These are phyloP conservation scores for Prosopocoilus inquinatus DNA, from an alignment of 2,888 invertebrate genomes.

Conservation along the genomic window DNA sequence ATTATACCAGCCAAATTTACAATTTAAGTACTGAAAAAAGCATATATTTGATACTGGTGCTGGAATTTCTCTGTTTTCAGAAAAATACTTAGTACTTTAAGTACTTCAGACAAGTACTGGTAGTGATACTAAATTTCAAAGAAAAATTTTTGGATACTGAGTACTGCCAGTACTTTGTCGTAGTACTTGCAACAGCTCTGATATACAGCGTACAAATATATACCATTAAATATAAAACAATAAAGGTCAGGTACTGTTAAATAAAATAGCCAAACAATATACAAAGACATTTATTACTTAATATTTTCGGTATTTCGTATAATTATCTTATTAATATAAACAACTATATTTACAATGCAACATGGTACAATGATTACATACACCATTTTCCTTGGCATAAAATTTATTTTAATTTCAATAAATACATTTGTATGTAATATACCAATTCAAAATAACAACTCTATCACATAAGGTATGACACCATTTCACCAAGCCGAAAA, in stretches of 20 bases:
- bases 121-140: too few species aligned
- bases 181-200: too few species aligned
- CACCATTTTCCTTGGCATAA: slow-evolving; percentile 40
- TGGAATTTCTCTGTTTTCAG: too few species aligned
- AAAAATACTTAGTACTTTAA: too few species aligned
- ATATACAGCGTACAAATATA: too few species aligned
- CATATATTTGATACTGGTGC: too few species aligned
- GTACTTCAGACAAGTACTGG: too few species aligned
- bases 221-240: neutral
- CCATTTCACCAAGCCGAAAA: slow-evolving; percentile 13
- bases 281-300: slow-evolving; percentile 53
- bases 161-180: too few species aligned
- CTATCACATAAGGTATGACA: slow-evolving; percentile 37
- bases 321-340: slow-evolving; percentile 51
- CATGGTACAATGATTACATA: slow-evolving; percentile 49
- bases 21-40: too few species aligned
- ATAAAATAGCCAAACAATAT: slow-evolving; percentile 31
- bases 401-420: slow-evolving; percentile 36
- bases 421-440: slow-evolving; percentile 15
- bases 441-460: slow-evolving; percentile 41
- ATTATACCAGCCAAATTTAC: too few species aligned
- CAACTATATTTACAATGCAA: slow-evolving; percentile 53
- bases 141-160: too few species aligned
- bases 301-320: slow-evolving; percentile 51
- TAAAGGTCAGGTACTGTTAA: neutral